A percentile compares a stretch with the other conserved stretches of the same genome.
Evolutionary conservation across 2,113 vertebrate genomes (phyloP).

Genomic region (Nothoprocta perdicaria): DNA sequence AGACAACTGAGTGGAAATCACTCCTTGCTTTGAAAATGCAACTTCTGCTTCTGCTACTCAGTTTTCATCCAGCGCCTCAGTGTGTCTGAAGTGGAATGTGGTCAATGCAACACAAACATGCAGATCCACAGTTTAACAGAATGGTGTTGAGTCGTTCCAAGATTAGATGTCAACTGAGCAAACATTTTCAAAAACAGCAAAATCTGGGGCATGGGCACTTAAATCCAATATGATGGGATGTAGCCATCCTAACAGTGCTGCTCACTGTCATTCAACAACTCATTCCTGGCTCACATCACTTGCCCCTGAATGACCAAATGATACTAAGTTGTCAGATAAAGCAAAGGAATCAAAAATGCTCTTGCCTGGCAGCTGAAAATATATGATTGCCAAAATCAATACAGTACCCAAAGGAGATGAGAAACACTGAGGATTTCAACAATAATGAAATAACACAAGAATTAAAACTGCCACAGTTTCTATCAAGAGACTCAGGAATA

Average conservation of each 20-base stretch:
- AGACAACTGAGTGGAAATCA: neutral
- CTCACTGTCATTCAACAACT: neutral
- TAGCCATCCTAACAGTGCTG: neutral
- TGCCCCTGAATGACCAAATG: neutral
- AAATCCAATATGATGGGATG: fast-evolving
- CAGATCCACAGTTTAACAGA: neutral
- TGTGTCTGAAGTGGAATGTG: neutral
- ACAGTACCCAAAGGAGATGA: neutral
- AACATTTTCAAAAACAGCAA: neutral
- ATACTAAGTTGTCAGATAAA: neutral
- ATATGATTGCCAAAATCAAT: neutral
- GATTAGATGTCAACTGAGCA: neutral
- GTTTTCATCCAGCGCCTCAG: neutral
- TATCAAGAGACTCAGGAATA: neutral
- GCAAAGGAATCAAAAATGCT: neutral
- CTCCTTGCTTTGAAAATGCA: neutral
- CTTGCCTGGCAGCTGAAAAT: neutral
- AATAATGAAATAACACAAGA: neutral
- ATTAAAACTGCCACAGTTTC: neutral
- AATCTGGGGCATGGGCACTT: neutral
- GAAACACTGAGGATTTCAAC: neutral
- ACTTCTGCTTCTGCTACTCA: neutral
- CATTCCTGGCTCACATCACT: neutral
- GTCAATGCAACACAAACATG: fast-evolving
- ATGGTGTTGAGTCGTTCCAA: neutral